Base-by-base conservation (phyloP, 2,113 vertebrate species). In the Urocitellus parryii region DNA sequence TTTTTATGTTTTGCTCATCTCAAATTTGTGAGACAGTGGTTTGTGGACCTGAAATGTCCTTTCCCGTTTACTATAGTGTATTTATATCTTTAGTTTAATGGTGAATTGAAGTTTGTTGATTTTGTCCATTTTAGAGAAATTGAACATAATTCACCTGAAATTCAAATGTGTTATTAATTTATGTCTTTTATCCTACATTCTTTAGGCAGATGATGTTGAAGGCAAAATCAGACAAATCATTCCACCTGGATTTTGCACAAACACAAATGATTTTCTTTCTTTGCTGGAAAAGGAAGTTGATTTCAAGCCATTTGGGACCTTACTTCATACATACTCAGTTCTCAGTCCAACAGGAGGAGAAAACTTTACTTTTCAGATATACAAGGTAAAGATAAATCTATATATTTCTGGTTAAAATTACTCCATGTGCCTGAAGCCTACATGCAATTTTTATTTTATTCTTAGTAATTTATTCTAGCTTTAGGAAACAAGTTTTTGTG, bases 251-350 rank as follows among this genome's bases (percentile, higher is more conserved):
- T 99, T 99, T 99, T 99, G 99, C 97, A 98, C 98, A 98, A 99
- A 99, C 97, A 98, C 99, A 13, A 99, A 99, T 97, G 99, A 99
- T 98, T 99, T 99, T 98, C 98, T 99, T 95, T 99, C 99, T 80
- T 98, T 99, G 93, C 97, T 99, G 98, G 99, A 99, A 98, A 99
- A 99, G 88, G 99, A 99, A 96, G 99, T 99, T 93, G 99, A 99
- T 98, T 99, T 99, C 98, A 99, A 99, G 93, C 99, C 99, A 10
- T 99, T 99, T 97, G 99, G 99, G 97, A 99, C 98, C 85, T 98
- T 99, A 96, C 98, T 99, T 32, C 99, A 99, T 98, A 99, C 99
- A 0, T 99, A 99, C 93, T 99, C 98, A 18, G 98, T 99, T 97
- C 99, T 99, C 96, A 99, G 98, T 72, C 99, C 99, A 97, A 99